Percentiles rank a stretch among this genome's conserved stretches.
phyloP scores from a whole-genome alignment of 2,113 vertebrate genomes.

The Lichenostomus cassidix region DNA sequence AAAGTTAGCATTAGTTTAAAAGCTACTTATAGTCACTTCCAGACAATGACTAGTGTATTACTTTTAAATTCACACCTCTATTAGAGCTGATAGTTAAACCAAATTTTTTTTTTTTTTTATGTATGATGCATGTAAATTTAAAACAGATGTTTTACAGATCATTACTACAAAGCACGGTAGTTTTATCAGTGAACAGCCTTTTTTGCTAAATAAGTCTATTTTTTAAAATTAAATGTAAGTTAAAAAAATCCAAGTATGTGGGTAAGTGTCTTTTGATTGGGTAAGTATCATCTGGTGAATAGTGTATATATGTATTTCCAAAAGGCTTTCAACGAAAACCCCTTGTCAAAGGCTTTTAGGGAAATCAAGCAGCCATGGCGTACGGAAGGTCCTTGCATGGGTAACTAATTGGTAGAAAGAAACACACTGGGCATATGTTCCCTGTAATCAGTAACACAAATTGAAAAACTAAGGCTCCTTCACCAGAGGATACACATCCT shows the following conservation, averaged over 20 bases:
- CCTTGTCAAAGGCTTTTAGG: background rate
- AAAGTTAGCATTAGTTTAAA: constrained; percentile 65
- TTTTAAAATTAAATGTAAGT: background rate
- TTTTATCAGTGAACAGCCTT: background rate
- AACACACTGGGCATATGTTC: background rate
- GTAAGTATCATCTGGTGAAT: background rate
- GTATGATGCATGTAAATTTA: background rate
- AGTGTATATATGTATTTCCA: background rate
- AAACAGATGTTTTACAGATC: background rate
- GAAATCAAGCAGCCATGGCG: background rate
- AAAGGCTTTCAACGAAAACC: background rate
- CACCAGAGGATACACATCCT: background rate
- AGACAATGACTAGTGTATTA: background rate
- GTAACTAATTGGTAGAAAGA: background rate
- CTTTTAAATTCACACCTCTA: constrained; percentile 56
- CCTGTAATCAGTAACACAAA: background rate
- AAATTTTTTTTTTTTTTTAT: background rate
- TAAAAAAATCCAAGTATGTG: background rate
- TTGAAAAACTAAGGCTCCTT: background rate
- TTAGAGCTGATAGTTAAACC: background rate
- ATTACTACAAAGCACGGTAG: background rate
- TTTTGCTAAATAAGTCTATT: background rate
- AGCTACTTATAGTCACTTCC: constrained; percentile 54
- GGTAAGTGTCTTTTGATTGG: background rate
- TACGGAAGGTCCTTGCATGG: background rate